Base-by-base conservation (phyloP, 2,797 vertebrate species). In the Leptatherina wallacei region DNA sequence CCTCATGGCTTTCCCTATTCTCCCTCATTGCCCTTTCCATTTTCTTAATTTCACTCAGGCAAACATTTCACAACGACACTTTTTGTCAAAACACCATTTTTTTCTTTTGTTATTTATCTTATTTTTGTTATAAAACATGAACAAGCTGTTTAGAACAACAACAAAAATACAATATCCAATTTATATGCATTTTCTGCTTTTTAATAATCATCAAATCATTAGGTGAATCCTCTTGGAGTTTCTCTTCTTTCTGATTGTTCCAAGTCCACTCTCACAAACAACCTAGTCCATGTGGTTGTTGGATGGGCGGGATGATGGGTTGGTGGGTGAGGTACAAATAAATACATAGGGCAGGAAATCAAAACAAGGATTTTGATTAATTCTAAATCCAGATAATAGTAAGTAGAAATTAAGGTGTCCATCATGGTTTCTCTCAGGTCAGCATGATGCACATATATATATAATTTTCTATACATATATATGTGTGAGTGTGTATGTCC, bases 131-230 rank as follows among this genome's bases (percentile, higher is more conserved):
- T 87, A 94, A 94, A 94, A 94, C 89, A 93, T 92, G 85, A 92
- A 93, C 89, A 94, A 90, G 94, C 93, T 93, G 93, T 94, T 94
- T 94, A 91, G 89, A 94, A 95, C 92, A 93, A 92, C 91, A 95
- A 93, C 90, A 94, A 92, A 93, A 92, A 93, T 92, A 91, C 92
- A 93, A 91, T 87, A 89, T 92, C 85, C 82, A 90, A 91, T 94
- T 89, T 79, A 83, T 90, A 91, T 89, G 85, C 86, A 85, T 75
- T 89, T 92, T 83, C 65, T 78, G 86, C 85, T 65, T 62, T 90
- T 86, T 90, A 91, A 90, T 93, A 78, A 85, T 85, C 78, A 88
- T 83, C 79, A 87, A 85, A 90, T 89, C 78, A 82, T 85, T 77
- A 79, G 72, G 77, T 85, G 85, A 88, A 86, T 90, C 87, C 82